Base-by-base conservation (phyloP, 35 echinoderm and acorn worm species). In the Lytechinus pictus region DNA sequence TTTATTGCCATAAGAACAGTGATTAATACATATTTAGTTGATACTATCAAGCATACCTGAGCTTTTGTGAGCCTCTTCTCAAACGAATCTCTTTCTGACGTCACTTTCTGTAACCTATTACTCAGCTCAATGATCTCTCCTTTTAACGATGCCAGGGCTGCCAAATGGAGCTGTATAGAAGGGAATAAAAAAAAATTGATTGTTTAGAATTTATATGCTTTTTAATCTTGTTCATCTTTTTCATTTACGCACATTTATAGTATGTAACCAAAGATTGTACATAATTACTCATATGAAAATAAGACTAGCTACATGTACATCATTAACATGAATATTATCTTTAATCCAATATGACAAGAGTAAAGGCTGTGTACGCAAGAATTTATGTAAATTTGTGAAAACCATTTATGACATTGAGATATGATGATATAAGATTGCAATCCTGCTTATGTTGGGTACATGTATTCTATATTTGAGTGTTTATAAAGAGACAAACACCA, bases 111-210 rank as follows among this genome's bases (percentile, higher is more conserved):
- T 58, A 99, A 86, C 27, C 98, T 88, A 58, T 97, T 97, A 72
- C 95, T 98, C 8, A 99, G 91, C 60, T 99, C 98, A 33, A 98
- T 96, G 54, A 99, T 99, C 94, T 99, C 98, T 95, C 98, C 98
- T 92, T 99, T 99, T 56, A 99, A 95, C 8, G 98, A 99, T 19
- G 98, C 97, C 95, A 99, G 94, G 86, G 98, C 98, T 91, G 98
- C 98, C 90, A 99, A 95, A 94, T 99, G 98, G 56, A 99, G 94
- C 98, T 99, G 95, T 24, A 98, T 10, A 98, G n/a, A 91, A 61
- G 95, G 4, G 66, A 44, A 79, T 79, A 79, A 79, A 79, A 79
- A 16, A 79, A 24, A 79, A 44, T 1, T 44, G 0, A 44, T 44
- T 44, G 33, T 44, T 44, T 44, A 44, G 33, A 44, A 44, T 44